These are phyloP conservation scores for Phania funesta DNA, from an alignment of 2,888 invertebrate genomes.

Conservation along the genomic window DNA sequence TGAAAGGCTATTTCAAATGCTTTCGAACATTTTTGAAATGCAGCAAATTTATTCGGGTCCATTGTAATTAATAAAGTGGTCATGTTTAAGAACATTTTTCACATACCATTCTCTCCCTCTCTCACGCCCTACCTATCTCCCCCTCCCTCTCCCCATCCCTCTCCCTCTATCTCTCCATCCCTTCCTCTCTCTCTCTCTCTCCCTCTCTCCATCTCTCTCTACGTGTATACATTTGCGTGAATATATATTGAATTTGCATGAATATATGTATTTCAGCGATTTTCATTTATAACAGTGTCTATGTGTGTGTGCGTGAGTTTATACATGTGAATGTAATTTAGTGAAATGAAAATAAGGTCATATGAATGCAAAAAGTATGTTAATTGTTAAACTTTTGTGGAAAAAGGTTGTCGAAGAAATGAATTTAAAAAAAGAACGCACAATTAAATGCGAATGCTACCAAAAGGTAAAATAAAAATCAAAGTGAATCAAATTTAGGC, in stretches of 20 bases:
- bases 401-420: slow-evolving; percentile 13
- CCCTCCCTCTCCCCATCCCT: no score
- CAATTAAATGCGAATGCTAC: slow-evolving; percentile 34
- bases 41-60: not conserved
- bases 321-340: slow-evolving; percentile 8
- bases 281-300: not conserved
- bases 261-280: not conserved
- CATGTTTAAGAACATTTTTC: no score
- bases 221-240: no score
- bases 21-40: no score
- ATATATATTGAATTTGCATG: no score
- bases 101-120: no score
- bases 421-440: not conserved
- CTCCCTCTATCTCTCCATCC: no score
- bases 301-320: not conserved
- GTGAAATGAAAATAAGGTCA: slow-evolving; percentile 62
- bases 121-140: no score
- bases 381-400: slow-evolving; percentile 63
- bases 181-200: no score
- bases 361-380: slow-evolving; percentile 60
- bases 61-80: not conserved
- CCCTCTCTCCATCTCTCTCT: no score
- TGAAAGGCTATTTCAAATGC: no score
- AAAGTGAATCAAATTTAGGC: no score
- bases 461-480: slow-evolving; percentile 14